Evolutionary conservation across 2,113 vertebrate genomes (phyloP).

Genomic region (Oxyruncus cristatus): DNA sequence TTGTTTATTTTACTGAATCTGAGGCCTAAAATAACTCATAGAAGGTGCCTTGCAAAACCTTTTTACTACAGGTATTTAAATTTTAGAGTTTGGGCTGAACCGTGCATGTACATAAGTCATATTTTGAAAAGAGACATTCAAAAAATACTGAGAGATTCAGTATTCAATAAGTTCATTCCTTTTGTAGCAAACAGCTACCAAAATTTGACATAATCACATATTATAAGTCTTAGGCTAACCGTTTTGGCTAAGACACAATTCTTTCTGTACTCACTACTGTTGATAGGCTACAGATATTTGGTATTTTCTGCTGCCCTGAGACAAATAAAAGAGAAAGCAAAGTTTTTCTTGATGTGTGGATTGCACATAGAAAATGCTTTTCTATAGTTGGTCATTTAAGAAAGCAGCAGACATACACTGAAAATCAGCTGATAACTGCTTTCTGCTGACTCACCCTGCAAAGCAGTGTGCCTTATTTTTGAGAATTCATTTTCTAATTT

Average conservation of each 20-base stretch:
- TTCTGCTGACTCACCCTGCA: constrained; percentile 16
- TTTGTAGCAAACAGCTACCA: background rate
- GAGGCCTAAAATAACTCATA: background rate
- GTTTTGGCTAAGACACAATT: background rate
- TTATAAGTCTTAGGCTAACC: background rate
- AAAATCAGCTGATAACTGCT: constrained; percentile 52
- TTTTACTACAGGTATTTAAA: background rate
- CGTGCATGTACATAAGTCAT: background rate
- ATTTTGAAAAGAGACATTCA: background rate
- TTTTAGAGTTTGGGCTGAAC: background rate
- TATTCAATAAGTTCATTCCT: background rate
- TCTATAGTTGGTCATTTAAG: constrained; percentile 9
- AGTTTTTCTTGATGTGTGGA: background rate
- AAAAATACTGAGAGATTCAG: background rate
- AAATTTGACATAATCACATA: background rate
- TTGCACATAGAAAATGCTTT: background rate
- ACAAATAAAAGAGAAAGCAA: constrained; percentile 2
- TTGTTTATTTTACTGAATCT: background rate
- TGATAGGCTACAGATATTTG: background rate
- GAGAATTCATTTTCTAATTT: constrained; percentile 21
- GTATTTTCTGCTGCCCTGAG: background rate
- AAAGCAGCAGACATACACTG: constrained; percentile 27
- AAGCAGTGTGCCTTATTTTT: background rate
- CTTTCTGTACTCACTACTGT: background rate
- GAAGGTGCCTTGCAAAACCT: background rate